Conservation (phyloP, 2,797 vertebrate genomes). For the Ambastaia sidthimunki region DNA sequence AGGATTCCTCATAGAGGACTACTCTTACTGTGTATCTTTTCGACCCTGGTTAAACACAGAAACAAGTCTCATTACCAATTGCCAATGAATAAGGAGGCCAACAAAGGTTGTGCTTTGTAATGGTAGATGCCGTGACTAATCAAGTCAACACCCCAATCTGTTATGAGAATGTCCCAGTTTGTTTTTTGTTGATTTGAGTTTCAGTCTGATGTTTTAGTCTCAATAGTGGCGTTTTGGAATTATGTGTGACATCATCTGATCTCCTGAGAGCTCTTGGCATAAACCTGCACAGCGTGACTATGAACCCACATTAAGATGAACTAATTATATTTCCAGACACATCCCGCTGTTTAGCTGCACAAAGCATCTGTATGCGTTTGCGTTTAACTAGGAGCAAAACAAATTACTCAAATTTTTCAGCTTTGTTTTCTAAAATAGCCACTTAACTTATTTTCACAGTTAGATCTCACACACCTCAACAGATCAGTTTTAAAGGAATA, state of each 20-base stretch:
- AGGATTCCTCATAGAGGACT: constrained; percentile 77
- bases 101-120: constrained; percentile 35
- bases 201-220: background rate
- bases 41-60: constrained; percentile 51
- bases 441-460: constrained; percentile 56
- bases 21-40: constrained; percentile 44
- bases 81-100: constrained; percentile 27
- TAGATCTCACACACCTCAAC: constrained; percentile 44
- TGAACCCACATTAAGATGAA: constrained; percentile 28
- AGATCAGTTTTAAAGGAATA: constrained; percentile 44
- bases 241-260: constrained; percentile 71
- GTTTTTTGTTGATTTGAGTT: background rate
- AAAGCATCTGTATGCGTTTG: constrained; percentile 51
- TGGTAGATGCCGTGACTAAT: background rate
- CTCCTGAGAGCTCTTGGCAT: constrained; percentile 74
- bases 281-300: constrained; percentile 58
- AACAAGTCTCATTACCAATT: constrained; percentile 24
- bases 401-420: constrained; percentile 64
- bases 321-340: constrained; percentile 46
- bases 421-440: constrained; percentile 48
- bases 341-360: constrained; percentile 55
- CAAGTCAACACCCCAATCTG: background rate
- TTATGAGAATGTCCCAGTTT: background rate
- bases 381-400: constrained; percentile 31
- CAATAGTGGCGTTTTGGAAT: constrained; percentile 39